Evolutionary conservation across 2,797 vertebrate species (phyloP), one percentile per base, ranked within the genome.

Genomic region (Characodon lateralis): DNA sequence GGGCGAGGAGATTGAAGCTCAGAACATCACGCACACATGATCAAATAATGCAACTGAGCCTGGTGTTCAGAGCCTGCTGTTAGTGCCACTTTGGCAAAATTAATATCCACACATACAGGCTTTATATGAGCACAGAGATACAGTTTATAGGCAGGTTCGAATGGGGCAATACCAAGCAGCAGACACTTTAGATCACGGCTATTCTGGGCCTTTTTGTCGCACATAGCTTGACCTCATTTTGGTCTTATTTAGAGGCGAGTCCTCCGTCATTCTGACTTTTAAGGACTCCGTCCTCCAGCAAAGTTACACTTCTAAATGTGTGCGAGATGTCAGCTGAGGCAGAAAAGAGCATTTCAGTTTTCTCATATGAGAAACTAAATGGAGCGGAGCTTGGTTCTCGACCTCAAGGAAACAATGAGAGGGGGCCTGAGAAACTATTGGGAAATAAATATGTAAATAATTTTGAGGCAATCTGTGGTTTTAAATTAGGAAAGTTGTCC

Each of bases 231-330:
- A 43, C 22, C 61, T 79, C 74, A 77, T 85, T 82, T 81, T 43
- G 9, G 9, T 72, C 6, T 72, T 14, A 26, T 86, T 78, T 84
- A 55, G 70, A 31, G 4, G 65, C 12, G 43, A 81, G 2, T 51
- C 31, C 1, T 84, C 26, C 28, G 58, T 86, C 53, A 83, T 68
- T 28, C 31, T 31, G 76, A 86, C 74, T 72, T 84, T 81, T 65
- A 80, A 80, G 72, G 24, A 69, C 8, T 46, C 59, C 56, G 18
- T 76, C 18, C 55, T 41, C 46, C 10, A 63, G 18, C 16, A 78
- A 14, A 58, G 0, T 48, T 83, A 26, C 8, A 55, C 0, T 65
- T 26, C 20, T 75, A 55, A 58, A 35, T 76, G 20, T 55, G 5
- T 81, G 39, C 55, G 46, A 73, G n/a, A 78, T 4, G 56, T 66